These are phyloP conservation scores for Eueremaeus valkanovi DNA, from an alignment of 2,888 invertebrate genomes.

Conservation along the genomic window DNA sequence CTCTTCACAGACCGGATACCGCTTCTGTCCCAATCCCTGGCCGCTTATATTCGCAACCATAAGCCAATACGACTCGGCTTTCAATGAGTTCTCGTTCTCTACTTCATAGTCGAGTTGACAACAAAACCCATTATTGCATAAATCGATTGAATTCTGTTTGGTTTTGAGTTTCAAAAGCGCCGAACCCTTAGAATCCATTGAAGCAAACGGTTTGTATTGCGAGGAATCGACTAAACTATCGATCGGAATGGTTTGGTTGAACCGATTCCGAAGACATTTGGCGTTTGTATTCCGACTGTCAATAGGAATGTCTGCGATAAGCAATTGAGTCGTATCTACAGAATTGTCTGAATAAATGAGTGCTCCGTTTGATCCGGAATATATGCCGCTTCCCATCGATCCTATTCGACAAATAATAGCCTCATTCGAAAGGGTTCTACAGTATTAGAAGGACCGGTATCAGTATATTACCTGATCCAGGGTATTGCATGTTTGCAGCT, in stretches of 20 bases:
- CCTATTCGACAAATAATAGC: slow-evolving; percentile 52
- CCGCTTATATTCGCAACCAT: neutral
- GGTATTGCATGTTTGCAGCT: slow-evolving; percentile 66
- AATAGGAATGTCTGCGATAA: slow-evolving; percentile 47
- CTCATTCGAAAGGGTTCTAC: too few species aligned
- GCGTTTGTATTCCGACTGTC: neutral
- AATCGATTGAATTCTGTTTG: slow-evolving; percentile 15
- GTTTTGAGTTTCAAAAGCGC: neutral
- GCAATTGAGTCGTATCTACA: slow-evolving; percentile 47
- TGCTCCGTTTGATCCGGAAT: slow-evolving; percentile 58
- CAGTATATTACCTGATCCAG: slow-evolving; percentile 49
- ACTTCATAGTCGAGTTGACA: slow-evolving; percentile 43
- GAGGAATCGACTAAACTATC: neutral
- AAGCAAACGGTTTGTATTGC: neutral
- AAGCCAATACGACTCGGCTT: neutral
- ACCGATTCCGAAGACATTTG: slow-evolving; percentile 7
- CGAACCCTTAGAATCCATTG: neutral
- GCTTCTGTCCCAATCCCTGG: neutral
- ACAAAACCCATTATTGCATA: slow-evolving; percentile 42
- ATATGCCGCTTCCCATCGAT: slow-evolving; percentile 72
- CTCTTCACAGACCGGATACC: slow-evolving; percentile 39
- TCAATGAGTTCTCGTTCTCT: neutral
- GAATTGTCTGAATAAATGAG: slow-evolving; percentile 48
- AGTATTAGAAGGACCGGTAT: too few species aligned
- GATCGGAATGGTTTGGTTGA: neutral